These are phyloP conservation scores for Troilus luridus DNA, from an alignment of 2,888 invertebrate species.

Conservation along the genomic window DNA sequence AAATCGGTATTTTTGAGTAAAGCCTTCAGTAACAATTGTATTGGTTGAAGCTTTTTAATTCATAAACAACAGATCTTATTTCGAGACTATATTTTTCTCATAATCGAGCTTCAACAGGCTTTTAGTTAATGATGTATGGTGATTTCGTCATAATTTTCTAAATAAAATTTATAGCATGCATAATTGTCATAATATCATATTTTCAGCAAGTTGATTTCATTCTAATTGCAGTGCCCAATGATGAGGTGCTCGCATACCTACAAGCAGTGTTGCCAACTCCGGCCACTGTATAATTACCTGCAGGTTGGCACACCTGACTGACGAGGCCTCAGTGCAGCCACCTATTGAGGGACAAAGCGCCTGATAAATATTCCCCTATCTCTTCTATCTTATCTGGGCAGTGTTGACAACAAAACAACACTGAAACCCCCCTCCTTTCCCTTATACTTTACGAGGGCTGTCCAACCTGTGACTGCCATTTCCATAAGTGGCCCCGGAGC, in stretches of 20 bases:
- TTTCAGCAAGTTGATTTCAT: background rate
- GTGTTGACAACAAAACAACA: constrained; percentile 46
- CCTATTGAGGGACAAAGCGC: constrained; percentile 40
- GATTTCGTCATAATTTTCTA: no score
- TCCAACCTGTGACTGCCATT: background rate
- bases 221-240: background rate
- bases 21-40: no score
- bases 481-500: background rate
- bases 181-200: no score
- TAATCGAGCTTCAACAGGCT: no score
- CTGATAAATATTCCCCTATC: constrained; percentile 3
- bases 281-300: background rate
- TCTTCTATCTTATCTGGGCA: constrained; percentile 1
- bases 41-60: no score
- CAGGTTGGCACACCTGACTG: constrained; percentile 20
- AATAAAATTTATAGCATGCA: no score
- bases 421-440: background rate
- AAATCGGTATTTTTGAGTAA: no score
- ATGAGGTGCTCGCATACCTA: background rate
- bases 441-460: background rate
- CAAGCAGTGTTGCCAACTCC: background rate
- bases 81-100: no score
- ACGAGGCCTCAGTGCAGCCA: background rate
- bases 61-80: no score
- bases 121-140: no score